These are phyloP conservation scores for Babyrousa celebensis DNA, from an alignment of 2,797 vertebrate genomes.

Conservation along the genomic window DNA sequence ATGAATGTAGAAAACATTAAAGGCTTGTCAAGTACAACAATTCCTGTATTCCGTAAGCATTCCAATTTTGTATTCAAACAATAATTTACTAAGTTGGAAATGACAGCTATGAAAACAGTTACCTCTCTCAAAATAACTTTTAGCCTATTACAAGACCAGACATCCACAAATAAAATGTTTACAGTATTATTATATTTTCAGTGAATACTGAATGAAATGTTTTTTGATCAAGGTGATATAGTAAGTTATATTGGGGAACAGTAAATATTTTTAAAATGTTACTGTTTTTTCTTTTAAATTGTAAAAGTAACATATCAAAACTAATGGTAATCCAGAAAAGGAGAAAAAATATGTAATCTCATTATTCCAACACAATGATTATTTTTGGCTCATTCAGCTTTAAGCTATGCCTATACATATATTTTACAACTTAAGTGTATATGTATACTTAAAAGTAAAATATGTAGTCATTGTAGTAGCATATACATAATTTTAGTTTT, in stretches of 20 bases:
- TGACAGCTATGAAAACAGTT: neutral
- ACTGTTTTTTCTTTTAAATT: neutral
- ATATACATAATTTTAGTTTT: neutral
- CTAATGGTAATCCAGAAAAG: constrained; percentile 26
- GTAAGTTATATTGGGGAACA: neutral
- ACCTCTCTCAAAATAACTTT: constrained; percentile 40
- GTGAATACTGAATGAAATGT: neutral
- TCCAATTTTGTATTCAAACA: constrained; percentile 31
- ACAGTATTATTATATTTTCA: neutral
- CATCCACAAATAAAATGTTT: neutral
- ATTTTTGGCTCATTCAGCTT: constrained; percentile 13
- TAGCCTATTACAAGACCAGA: neutral
- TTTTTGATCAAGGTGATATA: neutral
- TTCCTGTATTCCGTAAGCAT: neutral
- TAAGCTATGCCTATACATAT: neutral
- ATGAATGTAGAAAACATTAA: constrained; percentile 48
- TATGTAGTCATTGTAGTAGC: neutral
- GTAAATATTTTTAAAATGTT: neutral
- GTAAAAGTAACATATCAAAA: constrained; percentile 38
- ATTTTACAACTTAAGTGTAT: neutral
- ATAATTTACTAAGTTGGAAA: constrained; percentile 62
- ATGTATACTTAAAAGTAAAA: neutral
- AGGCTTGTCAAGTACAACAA: neutral
- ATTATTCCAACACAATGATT: neutral
- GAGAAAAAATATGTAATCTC: neutral